phyloP scores from a whole-genome alignment of 2,888 invertebrate species.

The Cataglyphis albicans region DNA sequence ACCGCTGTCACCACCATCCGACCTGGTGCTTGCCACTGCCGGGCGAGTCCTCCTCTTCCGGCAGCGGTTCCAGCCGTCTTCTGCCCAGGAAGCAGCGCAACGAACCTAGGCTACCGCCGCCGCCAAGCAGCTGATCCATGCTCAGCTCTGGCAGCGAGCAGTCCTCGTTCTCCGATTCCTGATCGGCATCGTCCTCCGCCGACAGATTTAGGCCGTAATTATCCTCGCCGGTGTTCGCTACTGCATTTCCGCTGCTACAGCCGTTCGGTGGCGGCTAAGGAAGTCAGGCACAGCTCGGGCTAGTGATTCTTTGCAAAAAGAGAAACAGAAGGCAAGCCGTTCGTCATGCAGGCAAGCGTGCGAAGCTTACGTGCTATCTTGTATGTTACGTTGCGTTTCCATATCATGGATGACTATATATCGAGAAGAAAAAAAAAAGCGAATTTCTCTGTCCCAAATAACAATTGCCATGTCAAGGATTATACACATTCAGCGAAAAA shows the following conservation, averaged over 20 bases:
- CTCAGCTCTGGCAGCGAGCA: slow-evolving; percentile 81
- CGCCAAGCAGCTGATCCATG: slow-evolving; percentile 83
- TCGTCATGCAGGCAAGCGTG: slow-evolving; percentile 84
- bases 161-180: slow-evolving; percentile 84
- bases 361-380: slow-evolving; percentile 81
- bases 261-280: slow-evolving; percentile 84
- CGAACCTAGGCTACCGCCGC: slow-evolving; percentile 80
- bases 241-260: slow-evolving; percentile 56
- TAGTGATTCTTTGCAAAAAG: slow-evolving; percentile 84
- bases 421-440: too few relatives aligned
- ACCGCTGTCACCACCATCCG: slow-evolving; percentile 86
- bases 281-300: slow-evolving; percentile 85
- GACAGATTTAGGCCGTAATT: slow-evolving; percentile 81
- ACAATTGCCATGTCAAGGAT: background rate
- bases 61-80: slow-evolving; percentile 92
- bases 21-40: slow-evolving; percentile 82
- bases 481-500: slow-evolving; percentile 2
- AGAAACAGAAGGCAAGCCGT: slow-evolving; percentile 85
- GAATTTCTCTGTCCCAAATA: background rate
- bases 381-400: slow-evolving; percentile 26
- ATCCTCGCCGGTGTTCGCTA: slow-evolving; percentile 76
- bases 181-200: slow-evolving; percentile 90
- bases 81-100: slow-evolving; percentile 87
- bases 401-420: background rate
- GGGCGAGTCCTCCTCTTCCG: slow-evolving; percentile 92